phyloP scores from a whole-genome alignment of 2,797 vertebrate genomes.

The Limnodromus scolopaceus region DNA sequence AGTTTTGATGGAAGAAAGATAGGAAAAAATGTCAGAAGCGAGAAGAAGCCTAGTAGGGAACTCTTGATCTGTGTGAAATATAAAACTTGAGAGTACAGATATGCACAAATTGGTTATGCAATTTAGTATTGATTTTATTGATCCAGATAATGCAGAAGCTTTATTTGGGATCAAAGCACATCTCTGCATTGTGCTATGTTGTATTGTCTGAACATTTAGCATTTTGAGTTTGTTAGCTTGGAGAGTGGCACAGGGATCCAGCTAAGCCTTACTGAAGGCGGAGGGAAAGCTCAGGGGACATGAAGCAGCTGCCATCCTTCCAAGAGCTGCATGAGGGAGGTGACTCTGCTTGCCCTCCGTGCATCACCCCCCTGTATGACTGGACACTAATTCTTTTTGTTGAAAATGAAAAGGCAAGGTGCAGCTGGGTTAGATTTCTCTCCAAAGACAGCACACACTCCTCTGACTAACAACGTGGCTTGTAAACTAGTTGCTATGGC shows the following conservation, averaged over 20 bases:
- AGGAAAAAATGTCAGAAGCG: not conserved
- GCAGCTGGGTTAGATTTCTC: not conserved
- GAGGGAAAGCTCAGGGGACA: not conserved
- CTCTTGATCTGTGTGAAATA: not conserved
- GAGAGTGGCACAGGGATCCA: not conserved
- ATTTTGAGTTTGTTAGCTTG: not conserved
- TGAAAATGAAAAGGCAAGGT: not conserved
- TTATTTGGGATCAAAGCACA: not conserved
- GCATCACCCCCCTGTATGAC: not conserved
- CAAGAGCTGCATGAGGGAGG: rapidly evolving
- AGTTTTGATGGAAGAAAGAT: not conserved
- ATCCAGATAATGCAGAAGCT: not conserved
- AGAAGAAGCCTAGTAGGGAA: not conserved
- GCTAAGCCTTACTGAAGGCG: not conserved
- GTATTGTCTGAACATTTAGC: not conserved
- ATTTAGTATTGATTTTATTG: not conserved
- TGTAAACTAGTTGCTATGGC: not conserved
- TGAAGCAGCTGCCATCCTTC: not conserved
- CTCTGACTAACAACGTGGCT: not conserved
- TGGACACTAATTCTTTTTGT: not conserved
- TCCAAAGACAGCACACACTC: not conserved
- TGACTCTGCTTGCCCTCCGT: not conserved
- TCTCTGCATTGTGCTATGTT: not conserved
- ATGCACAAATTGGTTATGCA: not conserved
- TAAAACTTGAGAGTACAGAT: not conserved